Conservation (phyloP, 1,140 invertebrate genomes). For the Antheraea pernyi region DNA sequence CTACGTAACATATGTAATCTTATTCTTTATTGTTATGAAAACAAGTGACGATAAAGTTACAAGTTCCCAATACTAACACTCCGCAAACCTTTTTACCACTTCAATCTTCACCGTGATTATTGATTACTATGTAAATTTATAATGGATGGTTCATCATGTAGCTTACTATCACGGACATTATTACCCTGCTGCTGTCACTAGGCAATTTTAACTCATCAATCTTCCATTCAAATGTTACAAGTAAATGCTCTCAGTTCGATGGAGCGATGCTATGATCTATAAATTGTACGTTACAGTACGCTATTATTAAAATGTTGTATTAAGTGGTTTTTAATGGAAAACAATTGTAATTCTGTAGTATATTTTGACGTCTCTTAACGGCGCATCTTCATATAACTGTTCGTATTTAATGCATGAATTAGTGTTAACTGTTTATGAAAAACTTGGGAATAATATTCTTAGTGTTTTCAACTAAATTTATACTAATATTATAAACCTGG, state of each 20-base stretch:
- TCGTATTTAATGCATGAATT: background rate
- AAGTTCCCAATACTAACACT: background rate
- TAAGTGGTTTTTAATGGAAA: background rate
- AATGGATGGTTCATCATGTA: constrained; percentile 56
- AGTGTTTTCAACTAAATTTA: no score
- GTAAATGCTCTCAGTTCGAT: constrained; percentile 56
- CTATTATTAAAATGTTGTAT: constrained; percentile 13
- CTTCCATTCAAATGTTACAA: constrained; percentile 64
- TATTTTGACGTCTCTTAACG: background rate
- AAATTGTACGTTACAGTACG: constrained; percentile 38
- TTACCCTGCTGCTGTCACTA: constrained; percentile 43
- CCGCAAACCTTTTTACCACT: background rate
- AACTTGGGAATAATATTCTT: no score
- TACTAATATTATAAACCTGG: no score
- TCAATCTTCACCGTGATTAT: background rate
- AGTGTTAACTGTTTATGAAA: no score
- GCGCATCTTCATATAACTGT: background rate
- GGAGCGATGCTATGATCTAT: constrained; percentile 35
- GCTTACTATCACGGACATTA: constrained; percentile 45
- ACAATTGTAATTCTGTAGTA: background rate
- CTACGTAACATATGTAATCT: no score
- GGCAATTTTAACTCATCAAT: constrained; percentile 61
- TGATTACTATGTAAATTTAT: constrained; percentile 62
- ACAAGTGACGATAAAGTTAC: background rate
- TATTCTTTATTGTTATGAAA: background rate